These are phyloP conservation scores for Spea multiplicata DNA, from an alignment of 2,113 vertebrate genomes.

Conservation along the genomic window DNA sequence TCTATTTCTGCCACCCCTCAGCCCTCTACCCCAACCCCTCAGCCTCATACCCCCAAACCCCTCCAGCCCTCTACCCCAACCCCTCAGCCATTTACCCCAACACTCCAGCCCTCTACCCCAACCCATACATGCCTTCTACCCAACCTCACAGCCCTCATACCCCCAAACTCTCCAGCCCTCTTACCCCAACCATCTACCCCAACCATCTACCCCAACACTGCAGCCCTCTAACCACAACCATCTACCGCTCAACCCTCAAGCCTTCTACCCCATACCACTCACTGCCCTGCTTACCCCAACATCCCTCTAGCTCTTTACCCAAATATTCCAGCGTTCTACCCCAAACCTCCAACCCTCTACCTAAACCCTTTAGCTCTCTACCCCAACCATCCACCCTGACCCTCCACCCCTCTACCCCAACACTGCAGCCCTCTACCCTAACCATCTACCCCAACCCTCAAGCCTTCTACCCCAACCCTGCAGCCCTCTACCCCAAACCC, in stretches of 20 bases:
- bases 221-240: too few species aligned
- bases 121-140: too few species aligned
- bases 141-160: too few species aligned
- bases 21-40: too few species aligned
- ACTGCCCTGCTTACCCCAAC: too few species aligned
- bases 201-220: neutral
- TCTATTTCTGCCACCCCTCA: too few species aligned
- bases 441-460: too few species aligned
- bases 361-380: too few species aligned
- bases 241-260: too few species aligned
- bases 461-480: neutral
- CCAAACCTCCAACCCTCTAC: neutral
- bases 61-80: neutral
- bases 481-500: neutral
- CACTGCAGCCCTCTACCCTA: neutral
- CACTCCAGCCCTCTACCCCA: neutral
- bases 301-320: too few species aligned
- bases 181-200: neutral
- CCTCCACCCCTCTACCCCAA: neutral
- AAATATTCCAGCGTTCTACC: neutral
- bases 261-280: too few species aligned
- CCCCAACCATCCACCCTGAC: neutral
- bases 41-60: too few species aligned
- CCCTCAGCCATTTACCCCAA: neutral
- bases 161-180: neutral